Conservation (phyloP, 2,888 invertebrate genomes). For the Pachymerium ferrugineum region DNA sequence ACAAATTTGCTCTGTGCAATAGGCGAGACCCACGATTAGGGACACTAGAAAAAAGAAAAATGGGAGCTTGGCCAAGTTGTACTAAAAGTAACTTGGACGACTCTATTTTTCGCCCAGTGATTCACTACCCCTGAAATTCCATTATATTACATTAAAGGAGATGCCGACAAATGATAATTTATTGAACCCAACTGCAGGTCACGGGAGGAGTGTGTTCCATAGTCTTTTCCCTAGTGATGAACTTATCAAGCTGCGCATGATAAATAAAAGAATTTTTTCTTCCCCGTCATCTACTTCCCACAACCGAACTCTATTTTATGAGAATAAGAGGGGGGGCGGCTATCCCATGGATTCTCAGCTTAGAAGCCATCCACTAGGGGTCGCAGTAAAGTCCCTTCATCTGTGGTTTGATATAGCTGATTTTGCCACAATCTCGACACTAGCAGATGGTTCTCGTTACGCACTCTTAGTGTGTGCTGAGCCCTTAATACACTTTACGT, state of each 20-base stretch:
- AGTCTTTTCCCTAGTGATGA: too few relatives aligned
- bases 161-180: slow-evolving; percentile 1
- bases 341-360: too few relatives aligned
- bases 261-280: too few relatives aligned
- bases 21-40: background rate
- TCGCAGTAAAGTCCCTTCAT: background rate
- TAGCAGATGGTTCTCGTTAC: slow-evolving; percentile 15
- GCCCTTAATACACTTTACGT: slow-evolving; percentile 21
- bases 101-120: background rate
- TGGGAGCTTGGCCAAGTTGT: slow-evolving; percentile 1
- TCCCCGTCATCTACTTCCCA: too few relatives aligned
- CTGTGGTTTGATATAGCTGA: slow-evolving; percentile 9
- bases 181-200: slow-evolving; percentile 9
- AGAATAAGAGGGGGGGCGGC: background rate
- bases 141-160: background rate
- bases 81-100: background rate
- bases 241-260: too few relatives aligned
- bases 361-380: too few relatives aligned
- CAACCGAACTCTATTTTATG: too few relatives aligned
- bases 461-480: slow-evolving; percentile 15
- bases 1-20: background rate
- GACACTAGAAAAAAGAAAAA: background rate
- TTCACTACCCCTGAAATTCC: slow-evolving; percentile 10
- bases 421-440: slow-evolving; percentile 14
- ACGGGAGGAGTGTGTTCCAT: too few relatives aligned